Evolutionary conservation across 2,797 vertebrate species (phyloP).

Genomic region (Aphelocoma californica): DNA sequence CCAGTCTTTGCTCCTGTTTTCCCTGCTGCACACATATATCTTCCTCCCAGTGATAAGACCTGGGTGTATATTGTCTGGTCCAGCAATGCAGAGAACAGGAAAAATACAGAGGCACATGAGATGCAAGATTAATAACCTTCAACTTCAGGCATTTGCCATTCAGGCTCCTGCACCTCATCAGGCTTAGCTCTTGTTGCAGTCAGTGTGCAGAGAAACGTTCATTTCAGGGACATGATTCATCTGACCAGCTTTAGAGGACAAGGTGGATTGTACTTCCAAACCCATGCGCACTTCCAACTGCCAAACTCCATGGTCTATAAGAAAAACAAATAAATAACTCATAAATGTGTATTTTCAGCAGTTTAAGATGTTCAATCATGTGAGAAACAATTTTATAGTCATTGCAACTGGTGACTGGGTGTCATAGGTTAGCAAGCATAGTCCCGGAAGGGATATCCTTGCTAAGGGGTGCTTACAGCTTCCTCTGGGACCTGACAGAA

Average conservation of each 20-base stretch:
- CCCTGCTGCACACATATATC: rapidly evolving
- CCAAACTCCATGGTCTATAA: not conserved
- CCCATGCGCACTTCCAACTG: not conserved
- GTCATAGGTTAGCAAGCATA: too few species aligned
- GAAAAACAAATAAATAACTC: not conserved
- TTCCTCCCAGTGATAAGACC: not conserved
- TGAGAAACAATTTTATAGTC: not conserved
- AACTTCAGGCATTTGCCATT: not conserved
- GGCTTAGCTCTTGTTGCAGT: not conserved
- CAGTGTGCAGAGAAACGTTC: not conserved
- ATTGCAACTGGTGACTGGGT: too few species aligned
- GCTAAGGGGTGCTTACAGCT: too few species aligned
- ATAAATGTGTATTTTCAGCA: not conserved
- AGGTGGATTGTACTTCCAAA: not conserved
- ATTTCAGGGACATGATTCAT: not conserved
- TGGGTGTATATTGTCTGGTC: not conserved
- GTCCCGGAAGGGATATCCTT: too few species aligned
- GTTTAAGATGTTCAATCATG: not conserved
- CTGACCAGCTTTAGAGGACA: not conserved
- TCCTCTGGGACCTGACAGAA: too few species aligned
- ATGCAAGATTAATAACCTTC: not conserved
- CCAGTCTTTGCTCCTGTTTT: not conserved
- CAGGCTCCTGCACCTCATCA: not conserved
- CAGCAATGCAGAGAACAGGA: not conserved
- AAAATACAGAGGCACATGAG: not conserved